phyloP scores from a whole-genome alignment of 2,888 invertebrate species.

The Drosophila fungiperda region DNA sequence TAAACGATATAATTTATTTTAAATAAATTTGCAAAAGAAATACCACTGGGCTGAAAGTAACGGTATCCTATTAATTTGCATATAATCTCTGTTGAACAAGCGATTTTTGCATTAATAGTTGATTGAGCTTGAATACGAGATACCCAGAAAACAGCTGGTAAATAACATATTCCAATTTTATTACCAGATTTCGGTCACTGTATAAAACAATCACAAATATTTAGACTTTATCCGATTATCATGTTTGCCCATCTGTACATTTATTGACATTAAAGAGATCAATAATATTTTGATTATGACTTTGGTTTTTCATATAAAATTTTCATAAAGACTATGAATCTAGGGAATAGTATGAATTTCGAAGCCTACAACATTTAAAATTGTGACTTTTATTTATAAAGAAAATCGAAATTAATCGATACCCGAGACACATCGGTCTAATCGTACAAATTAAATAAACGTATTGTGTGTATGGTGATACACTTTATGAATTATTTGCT shows the following conservation, averaged over 20 bases:
- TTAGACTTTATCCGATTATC: background rate
- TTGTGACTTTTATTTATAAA: too few species aligned
- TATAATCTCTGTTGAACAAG: background rate
- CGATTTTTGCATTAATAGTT: background rate
- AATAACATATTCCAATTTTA: background rate
- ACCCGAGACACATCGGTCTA: too few species aligned
- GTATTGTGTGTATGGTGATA: too few species aligned
- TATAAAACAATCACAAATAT: background rate
- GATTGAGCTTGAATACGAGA: background rate
- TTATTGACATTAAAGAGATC: too few species aligned
- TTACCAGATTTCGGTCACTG: background rate
- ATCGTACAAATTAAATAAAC: too few species aligned
- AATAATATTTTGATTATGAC: background rate
- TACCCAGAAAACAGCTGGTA: background rate
- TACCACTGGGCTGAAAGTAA: background rate
- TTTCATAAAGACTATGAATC: too few species aligned
- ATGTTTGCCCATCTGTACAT: background rate
- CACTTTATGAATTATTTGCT: too few species aligned
- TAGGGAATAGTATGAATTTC: too few species aligned
- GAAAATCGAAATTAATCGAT: too few species aligned
- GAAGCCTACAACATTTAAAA: too few species aligned
- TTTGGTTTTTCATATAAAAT: background rate
- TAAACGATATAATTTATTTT: background rate
- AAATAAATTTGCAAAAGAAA: background rate
- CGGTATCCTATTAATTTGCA: background rate